These are phyloP conservation scores for Lemur catta DNA, from an alignment of 2,797 vertebrate genomes.

Conservation along the genomic window DNA sequence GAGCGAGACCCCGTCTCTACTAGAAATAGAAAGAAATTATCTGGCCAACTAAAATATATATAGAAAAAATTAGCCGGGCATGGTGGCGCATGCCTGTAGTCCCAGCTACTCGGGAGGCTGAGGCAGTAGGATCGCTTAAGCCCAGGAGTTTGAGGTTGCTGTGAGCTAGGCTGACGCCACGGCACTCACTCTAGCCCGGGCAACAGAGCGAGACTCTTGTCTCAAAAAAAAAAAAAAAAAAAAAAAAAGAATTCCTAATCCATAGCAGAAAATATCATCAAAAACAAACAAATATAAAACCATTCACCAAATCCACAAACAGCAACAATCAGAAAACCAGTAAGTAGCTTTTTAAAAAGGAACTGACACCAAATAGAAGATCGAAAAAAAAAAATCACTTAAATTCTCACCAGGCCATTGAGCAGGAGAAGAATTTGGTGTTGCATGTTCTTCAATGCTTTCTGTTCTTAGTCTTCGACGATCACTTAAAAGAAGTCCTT, in stretches of 20 bases:
- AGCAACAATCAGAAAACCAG: background rate
- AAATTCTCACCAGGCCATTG: constrained; percentile 95
- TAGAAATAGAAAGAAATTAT: no score
- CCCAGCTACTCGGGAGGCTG: no score
- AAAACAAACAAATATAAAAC: constrained; percentile 24
- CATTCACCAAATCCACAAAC: background rate
- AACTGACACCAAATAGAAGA: background rate
- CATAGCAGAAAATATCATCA: constrained; percentile 5
- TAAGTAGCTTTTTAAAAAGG: background rate
- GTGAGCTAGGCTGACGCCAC: no score
- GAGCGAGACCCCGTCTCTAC: no score
- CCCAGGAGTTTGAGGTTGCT: no score
- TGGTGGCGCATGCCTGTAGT: no score
- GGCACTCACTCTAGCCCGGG: no score
- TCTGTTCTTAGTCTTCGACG: constrained; percentile 95
- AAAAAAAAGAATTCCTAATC: constrained; percentile 42
- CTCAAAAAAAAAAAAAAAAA: no score
- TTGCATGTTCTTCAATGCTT: constrained; percentile 97
- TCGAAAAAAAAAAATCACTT: background rate
- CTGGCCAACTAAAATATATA: no score
- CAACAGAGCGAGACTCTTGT: no score
- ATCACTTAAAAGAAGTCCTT: constrained; percentile 96
- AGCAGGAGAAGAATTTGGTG: constrained; percentile 94
- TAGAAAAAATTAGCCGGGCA: no score
- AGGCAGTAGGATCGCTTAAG: no score